Conservation (phyloP, 1,140 invertebrate species). For the Phthorimaea operculella region DNA sequence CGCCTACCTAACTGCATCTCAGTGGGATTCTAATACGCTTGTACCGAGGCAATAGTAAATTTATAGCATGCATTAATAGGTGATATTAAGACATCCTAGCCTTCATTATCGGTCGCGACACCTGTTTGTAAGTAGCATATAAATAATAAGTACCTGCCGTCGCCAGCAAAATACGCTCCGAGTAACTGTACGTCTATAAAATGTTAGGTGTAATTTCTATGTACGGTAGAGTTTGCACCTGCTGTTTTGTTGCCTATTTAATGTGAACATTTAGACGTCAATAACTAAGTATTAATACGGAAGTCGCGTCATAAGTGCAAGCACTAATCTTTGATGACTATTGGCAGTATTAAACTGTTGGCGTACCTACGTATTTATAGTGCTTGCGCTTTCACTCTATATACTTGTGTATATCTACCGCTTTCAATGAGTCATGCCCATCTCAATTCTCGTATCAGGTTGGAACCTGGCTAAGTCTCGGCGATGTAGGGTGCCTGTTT, state of each 20-base stretch:
- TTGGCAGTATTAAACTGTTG: too few relatives aligned
- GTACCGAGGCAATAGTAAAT: constrained; percentile 20
- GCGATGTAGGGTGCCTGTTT: neutral
- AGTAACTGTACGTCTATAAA: neutral
- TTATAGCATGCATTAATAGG: constrained; percentile 24
- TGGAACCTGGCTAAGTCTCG: neutral
- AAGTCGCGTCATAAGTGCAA: too few relatives aligned
- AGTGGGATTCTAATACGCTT: constrained; percentile 28
- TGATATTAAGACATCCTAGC: constrained; percentile 36
- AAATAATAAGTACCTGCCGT: constrained; percentile 2
- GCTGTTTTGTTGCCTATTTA: neutral
- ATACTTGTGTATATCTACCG: too few relatives aligned
- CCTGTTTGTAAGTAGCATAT: constrained; percentile 20
- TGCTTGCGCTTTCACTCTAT: too few relatives aligned
- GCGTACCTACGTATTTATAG: too few relatives aligned
- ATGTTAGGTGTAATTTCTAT: neutral
- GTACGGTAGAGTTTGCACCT: neutral
- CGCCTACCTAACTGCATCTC: constrained; percentile 20
- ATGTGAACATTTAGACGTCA: neutral
- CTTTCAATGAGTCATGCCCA: neutral
- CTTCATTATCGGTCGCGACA: constrained; percentile 22
- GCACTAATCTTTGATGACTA: too few relatives aligned
- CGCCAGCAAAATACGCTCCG: neutral
- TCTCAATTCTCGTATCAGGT: neutral
- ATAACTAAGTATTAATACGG: too few relatives aligned